Conservation (phyloP, 2,113 vertebrate species). For the Gobius niger region DNA sequence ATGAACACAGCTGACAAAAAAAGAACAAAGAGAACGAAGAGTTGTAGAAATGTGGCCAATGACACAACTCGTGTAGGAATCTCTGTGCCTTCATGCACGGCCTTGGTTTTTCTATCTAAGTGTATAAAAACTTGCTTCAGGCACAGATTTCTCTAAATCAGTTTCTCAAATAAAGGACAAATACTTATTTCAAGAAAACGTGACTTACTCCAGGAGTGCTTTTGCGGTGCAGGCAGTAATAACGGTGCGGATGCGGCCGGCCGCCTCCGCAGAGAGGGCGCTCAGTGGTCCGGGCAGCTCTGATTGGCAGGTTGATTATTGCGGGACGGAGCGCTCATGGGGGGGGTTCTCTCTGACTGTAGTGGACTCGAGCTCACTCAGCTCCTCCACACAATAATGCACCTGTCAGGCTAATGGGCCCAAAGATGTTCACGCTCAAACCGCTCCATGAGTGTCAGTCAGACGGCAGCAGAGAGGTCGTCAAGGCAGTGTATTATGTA, state of each 20-base stretch:
- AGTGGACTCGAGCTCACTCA: neutral
- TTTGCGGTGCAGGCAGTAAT: neutral
- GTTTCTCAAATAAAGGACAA: too few relatives aligned
- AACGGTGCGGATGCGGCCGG: neutral
- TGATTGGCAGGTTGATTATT: slow-evolving; percentile 17
- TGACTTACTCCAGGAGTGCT: too few relatives aligned
- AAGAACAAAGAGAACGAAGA: too few relatives aligned
- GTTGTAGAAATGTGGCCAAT: too few relatives aligned
- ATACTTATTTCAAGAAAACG: too few relatives aligned
- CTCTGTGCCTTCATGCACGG: too few relatives aligned
- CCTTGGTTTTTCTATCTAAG: too few relatives aligned
- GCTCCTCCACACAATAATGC: neutral
- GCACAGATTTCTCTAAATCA: too few relatives aligned
- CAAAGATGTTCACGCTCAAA: slow-evolving; percentile 2
- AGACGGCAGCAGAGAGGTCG: neutral
- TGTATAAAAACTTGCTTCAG: too few relatives aligned
- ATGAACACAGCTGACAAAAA: too few relatives aligned
- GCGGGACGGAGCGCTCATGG: neutral
- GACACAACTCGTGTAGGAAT: too few relatives aligned
- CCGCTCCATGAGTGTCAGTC: neutral
- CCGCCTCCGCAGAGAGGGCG: neutral
- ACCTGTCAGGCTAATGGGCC: slow-evolving; percentile 18
- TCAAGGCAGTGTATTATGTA: neutral
- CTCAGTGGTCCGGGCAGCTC: neutral
- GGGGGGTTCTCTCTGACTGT: neutral